Evolutionary conservation across 2,113 vertebrate genomes (phyloP), one percentile per base, ranked within the genome.

Genomic region (Motacilla alba): DNA sequence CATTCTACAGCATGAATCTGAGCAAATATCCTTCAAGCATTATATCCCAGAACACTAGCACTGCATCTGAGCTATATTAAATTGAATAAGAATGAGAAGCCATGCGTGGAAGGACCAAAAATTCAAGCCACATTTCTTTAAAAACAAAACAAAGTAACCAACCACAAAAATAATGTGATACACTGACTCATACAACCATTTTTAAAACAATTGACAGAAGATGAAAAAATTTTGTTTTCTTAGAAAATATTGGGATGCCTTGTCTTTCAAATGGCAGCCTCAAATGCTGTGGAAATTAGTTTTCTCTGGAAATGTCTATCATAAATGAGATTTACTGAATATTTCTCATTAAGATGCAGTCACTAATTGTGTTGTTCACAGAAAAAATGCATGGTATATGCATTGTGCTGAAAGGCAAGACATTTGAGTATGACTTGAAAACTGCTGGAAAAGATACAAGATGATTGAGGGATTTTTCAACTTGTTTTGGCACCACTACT

Each of bases 351-450:
- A 96, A 96, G 55, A 15, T 79, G 56, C 31, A 92, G 81, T 72
- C 69, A 58, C 69, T 97, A 96, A 96, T 96, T 97, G 55, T 69
- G 39, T 80, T 97, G 75, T 59, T 92, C 82, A 53, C 74, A 89
- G 82, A 62, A 94, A 70, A 88, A 85, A 87, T 53, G 74, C 67
- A 78, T 73, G 6, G 35, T 63, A 56, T 84, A 74, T 84, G 73
- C 92, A 94, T 93, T 94, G 68, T 23, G 15, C 87, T 95, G 93
- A 97, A 95, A 97, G 83, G 86, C 75, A 97, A 52, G 64, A 93
- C 77, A 95, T 68, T 89, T 72, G 96, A 94, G 35, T 91, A 72
- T 75, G 74, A 86, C 82, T 95, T 90, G 53, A 95, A 97, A 97
- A 96, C 79, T 60, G 7, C 75, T 60, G 83, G 90, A 89, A 92